Base-by-base conservation (phyloP, 2,888 invertebrate species). In the Mesorhabditis belari region DNA sequence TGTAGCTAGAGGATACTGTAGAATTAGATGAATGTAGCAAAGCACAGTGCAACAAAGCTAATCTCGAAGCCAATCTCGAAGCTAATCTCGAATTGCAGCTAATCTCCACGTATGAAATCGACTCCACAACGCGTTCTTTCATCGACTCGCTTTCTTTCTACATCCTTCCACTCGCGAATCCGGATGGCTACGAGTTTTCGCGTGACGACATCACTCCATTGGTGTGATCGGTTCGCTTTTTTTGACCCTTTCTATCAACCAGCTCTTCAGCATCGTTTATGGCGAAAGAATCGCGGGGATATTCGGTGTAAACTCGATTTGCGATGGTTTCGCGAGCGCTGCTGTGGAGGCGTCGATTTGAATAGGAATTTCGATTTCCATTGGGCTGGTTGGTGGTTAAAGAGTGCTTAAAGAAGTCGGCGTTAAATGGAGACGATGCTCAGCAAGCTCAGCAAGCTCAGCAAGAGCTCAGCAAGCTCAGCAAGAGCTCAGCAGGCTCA, bases 341-440 rank as follows among this genome's bases (percentile, higher is more conserved):
- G 80, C 66, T 80, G 80, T 60, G 70, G 73, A 2, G 80, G 80
- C 5, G 77, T 81, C 2, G 80, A 80, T 61, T 65, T 80, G 26
- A 80, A 80, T 60, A 56, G 80, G 50, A 80, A 80, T 60, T 70
- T 67, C 44, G 21, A 55, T 35, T 75, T 74, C 49, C 77, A 79
- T 61, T 79, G 77, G 77, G 71, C 69, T 56, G 44, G 44, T 35
- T 17, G n/a, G 44, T 17, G 44, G 0, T 35, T 35, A 17, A 35
- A 35, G n/a, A n/a, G n/a, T n/a, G n/a, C n/a, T n/a, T n/a, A n/a
- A n/a, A n/a, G n/a, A n/a, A n/a, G n/a, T n/a, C n/a, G 44, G 12
- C 44, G 12, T 2, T 35, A 35, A 35, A 35, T 35, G 44, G 44
- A 35, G n/a, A n/a, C n/a, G n/a, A n/a, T n/a, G n/a, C n/a, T n/a